Evolutionary conservation across 2,888 invertebrate genomes (phyloP).

Genomic region (Flexamia atlantica): DNA sequence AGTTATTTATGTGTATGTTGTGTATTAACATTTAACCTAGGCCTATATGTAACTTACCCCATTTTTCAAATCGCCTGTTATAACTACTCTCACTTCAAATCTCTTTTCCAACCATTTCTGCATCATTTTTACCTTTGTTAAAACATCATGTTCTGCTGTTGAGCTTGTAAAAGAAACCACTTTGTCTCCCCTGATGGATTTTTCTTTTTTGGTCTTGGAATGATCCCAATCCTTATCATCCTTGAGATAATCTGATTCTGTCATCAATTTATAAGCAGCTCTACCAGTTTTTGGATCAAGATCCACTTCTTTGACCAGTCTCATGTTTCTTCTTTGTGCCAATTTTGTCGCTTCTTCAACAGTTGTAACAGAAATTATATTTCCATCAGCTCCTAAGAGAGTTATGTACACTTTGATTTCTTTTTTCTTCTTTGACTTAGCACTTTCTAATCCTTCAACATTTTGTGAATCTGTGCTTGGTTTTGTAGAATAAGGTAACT

Average conservation of each 20-base stretch:
- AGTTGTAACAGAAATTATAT: constrained; percentile 77
- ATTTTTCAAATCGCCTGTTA: constrained; percentile 69
- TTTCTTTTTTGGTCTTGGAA: constrained; percentile 75
- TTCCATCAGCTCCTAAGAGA: constrained; percentile 79
- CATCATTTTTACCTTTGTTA: constrained; percentile 81
- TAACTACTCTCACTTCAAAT: constrained; percentile 81
- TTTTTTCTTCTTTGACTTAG: constrained; percentile 21
- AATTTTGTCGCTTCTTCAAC: constrained; percentile 84
- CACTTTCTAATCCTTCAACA: not conserved
- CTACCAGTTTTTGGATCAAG: constrained; percentile 82
- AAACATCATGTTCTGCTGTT: constrained; percentile 83
- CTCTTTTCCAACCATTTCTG: constrained; percentile 82
- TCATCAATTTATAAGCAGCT: constrained; percentile 83
- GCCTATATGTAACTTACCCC: constrained; percentile 33
- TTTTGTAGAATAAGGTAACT: constrained; percentile 7
- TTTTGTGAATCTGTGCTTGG: not conserved
- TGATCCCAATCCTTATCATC: constrained; percentile 79
- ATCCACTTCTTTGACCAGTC: constrained; percentile 83
- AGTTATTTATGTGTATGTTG: too few species aligned
- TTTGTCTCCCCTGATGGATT: constrained; percentile 80
- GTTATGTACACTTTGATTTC: constrained; percentile 76
- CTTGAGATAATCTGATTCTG: constrained; percentile 80
- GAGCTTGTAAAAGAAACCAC: constrained; percentile 79
- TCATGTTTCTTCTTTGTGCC: constrained; percentile 82
- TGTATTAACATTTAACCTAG: too few species aligned